phyloP scores from a whole-genome alignment of 2,888 invertebrate species.

The Parnassius smintheus region DNA sequence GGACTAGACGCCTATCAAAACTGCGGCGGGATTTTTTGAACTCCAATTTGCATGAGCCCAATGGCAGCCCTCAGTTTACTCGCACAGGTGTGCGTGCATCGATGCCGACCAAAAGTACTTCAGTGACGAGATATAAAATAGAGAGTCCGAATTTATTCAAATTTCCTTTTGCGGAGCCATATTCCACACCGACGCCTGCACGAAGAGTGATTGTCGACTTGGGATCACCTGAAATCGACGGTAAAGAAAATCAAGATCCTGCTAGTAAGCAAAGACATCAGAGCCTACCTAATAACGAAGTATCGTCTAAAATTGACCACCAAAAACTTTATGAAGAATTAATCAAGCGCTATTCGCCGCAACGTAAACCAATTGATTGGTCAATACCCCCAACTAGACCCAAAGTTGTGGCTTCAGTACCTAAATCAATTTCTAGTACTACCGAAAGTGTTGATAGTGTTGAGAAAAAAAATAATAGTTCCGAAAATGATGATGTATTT shows the following conservation, averaged over 20 bases:
- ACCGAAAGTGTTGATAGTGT: conserved; percentile 52
- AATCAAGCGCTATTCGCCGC: conserved; percentile 72
- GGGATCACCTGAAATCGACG: conserved; percentile 51
- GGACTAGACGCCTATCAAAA: conserved; percentile 69
- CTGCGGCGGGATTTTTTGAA: conserved; percentile 69
- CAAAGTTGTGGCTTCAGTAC: conserved; percentile 67
- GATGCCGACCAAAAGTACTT: conserved; percentile 57
- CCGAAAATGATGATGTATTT: conserved; percentile 65
- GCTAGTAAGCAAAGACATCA: conserved; percentile 46
- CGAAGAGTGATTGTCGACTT: conserved; percentile 61
- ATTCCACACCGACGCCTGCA: conserved; percentile 68
- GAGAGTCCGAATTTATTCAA: conserved; percentile 74
- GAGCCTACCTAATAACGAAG: conserved; percentile 54
- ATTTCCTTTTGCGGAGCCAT: conserved; percentile 77
- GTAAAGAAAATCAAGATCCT: conserved; percentile 65
- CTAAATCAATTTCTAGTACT: conserved; percentile 63
- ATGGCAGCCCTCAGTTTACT: conserved; percentile 52
- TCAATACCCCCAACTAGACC: conserved; percentile 71
- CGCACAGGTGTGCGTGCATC: conserved; percentile 66
- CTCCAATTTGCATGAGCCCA: conserved; percentile 72
- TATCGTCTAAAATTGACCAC: conserved; percentile 59
- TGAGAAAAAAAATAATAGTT: conserved; percentile 36
- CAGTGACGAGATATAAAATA: conserved; percentile 64
- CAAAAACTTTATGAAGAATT: conserved; percentile 72
- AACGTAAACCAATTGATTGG: conserved; percentile 72